Evolutionary conservation across 2,113 vertebrate species (phyloP).

Genomic region (Scolopax mira): DNA sequence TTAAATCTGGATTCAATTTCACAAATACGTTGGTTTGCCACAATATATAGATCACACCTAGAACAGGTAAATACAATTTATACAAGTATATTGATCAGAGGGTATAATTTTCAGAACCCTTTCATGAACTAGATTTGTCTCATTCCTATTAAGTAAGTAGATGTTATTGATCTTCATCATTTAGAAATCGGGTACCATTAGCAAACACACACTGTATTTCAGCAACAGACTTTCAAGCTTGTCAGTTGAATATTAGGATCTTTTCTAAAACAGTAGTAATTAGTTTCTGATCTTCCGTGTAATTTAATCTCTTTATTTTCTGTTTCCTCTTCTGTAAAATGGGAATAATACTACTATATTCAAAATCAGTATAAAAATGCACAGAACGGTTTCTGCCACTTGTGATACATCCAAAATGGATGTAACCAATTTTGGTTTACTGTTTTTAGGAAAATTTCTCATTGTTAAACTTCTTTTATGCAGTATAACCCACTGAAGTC

Average conservation of each 20-base stretch:
- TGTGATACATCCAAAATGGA: neutral
- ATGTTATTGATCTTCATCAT: neutral
- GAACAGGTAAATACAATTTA: neutral
- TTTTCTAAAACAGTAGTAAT: neutral
- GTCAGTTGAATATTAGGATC: neutral
- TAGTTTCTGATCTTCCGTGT: neutral
- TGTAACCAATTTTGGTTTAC: neutral
- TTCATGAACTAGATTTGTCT: neutral
- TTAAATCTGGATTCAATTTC: neutral
- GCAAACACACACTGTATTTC: neutral
- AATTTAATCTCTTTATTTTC: neutral
- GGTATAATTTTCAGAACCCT: neutral
- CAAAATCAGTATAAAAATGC: neutral
- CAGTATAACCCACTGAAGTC: neutral
- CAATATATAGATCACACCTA: neutral
- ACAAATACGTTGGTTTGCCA: neutral
- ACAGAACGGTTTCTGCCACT: neutral
- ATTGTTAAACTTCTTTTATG: neutral
- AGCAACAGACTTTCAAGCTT: neutral
- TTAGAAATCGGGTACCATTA: neutral
- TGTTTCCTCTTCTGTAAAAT: neutral
- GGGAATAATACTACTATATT: neutral
- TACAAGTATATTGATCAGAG: neutral
- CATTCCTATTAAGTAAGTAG: neutral
- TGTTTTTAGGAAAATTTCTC: neutral